Evolutionary conservation across 2,888 invertebrate species (phyloP), one percentile per base, ranked within the genome.

Genomic region (Pollenia amentaria): DNA sequence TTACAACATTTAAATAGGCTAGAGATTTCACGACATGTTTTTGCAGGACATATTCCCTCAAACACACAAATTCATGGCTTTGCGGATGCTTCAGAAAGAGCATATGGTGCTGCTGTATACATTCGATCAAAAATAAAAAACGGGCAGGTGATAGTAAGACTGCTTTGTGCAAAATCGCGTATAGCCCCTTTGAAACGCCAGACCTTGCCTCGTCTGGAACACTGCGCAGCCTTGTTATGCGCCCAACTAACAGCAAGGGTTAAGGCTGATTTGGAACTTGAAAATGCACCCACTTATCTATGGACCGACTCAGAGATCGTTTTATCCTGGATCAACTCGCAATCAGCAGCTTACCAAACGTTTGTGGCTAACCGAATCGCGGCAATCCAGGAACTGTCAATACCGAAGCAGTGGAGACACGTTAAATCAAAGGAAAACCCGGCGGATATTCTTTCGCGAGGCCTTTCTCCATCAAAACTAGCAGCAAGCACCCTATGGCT

Each of bases 271-370:
- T n/a, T 69, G 6, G 14, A 38, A 3, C 29, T 53, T 16, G n/a
- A 51, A 11, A 38, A 51, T 16, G n/a, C n/a, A 38, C 48, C 69
- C 48, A 69, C 29, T n/a, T 40, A 55, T n/a, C 12, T 70, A 1
- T 55, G 55, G 55, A 53, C 55, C 21, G 72, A 72, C n/a, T 72
- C 57, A 44, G 57, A 72, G 18, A 57, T 72, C 12, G 72, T 72
- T 3, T 72, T 72, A n/a, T 2, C 44, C 4, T 72, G 72, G 57
- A 72, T 72, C 9, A 55, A 72, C 7, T 57, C 72, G 3, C 57
- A 57, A 46, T 72, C 44, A 10, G 21, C 72, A 18, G 18, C 18
- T 8, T 72, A 57, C 14, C 44, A 44, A 42, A 44, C 57, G 6
- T 57, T 72, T 2, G 53, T 69, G 2, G 69, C 69, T 11, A 53